These are phyloP conservation scores for Fopius arisanus DNA, from an alignment of 1,140 invertebrate genomes.

Conservation along the genomic window DNA sequence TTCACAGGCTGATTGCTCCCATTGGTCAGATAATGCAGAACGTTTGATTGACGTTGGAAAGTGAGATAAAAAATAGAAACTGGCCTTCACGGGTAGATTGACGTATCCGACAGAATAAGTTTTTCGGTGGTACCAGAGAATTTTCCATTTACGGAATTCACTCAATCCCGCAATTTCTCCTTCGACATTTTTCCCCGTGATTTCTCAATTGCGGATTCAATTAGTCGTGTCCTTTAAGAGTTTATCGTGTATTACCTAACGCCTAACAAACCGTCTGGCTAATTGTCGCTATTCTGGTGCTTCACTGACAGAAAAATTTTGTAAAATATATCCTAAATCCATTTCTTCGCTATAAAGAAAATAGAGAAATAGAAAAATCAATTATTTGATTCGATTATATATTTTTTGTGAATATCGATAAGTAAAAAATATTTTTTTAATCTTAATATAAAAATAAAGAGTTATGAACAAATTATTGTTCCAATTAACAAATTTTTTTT, in stretches of 20 bases:
- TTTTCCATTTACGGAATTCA: neutral
- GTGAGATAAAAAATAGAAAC: neutral
- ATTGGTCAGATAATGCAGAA: neutral
- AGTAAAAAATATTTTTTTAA: too few species aligned
- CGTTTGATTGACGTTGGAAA: neutral
- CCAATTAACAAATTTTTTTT: too few species aligned
- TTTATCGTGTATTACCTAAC: conserved; percentile 5
- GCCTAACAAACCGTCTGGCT: neutral
- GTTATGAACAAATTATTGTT: too few species aligned
- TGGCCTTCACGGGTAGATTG: neutral
- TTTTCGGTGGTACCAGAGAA: neutral
- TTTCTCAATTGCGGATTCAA: conserved; percentile 45
- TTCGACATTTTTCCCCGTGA: conserved; percentile 15
- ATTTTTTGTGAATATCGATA: too few species aligned
- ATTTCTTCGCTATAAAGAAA: too few species aligned
- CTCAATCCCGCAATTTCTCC: neutral
- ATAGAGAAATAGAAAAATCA: too few species aligned
- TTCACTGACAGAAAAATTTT: too few species aligned
- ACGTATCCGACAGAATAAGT: neutral
- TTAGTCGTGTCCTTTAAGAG: conserved; percentile 39
- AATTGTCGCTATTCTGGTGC: conserved; percentile 8
- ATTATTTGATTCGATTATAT: too few species aligned
- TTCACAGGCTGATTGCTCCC: neutral
- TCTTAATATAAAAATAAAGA: too few species aligned
- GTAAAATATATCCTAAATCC: too few species aligned